Base-by-base conservation (phyloP, 1,140 invertebrate genomes). In the Aphaenogaster rudis region DNA sequence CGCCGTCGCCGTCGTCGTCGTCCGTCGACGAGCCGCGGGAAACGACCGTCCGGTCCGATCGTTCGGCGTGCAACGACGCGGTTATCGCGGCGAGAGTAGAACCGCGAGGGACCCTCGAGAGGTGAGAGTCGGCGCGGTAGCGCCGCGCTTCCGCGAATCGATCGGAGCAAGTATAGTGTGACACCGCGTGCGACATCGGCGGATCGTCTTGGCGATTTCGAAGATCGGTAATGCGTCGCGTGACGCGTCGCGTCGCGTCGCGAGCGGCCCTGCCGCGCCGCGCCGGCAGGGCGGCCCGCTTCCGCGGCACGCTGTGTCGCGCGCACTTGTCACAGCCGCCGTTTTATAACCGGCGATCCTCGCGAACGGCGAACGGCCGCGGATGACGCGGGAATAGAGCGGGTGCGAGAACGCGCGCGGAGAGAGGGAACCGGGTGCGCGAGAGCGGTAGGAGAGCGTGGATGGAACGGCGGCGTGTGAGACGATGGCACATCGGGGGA, bases 291-390 rank as follows among this genome's bases (percentile, higher is more conserved):
- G 17, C 52, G 52, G 52, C 5, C 3, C 28, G 28, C 28, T 57
- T 61, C 11, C 39, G 21, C 54, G 57, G 61, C 88, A 71, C 87
- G 54, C 54, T 85, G 4, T 86, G 84, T 80, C 89, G 71, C 80
- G 81, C 50, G 81, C 87, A 36, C 59, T 71, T 50, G 69, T 79
- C 59, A 88, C 76, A 52, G 71, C 82, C 80, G 86, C 77, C 82
- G 86, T 88, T 91, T 91, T 90, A 86, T 88, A 91, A 78, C 86
- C 90, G 82, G 45, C 61, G 77, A 57, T 80, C 69, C 59, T 74
- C 72, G 52, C 64, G 85, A 76, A 80, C 64, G 86, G 72, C 59
- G 28, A 85, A 87, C 36, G 8, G 15, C 52, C 39, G 66, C 54
- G 39, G 52, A 11, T 17, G 39, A 82, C 79, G 79, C 64, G 21